Base-by-base conservation (phyloP, 2,888 invertebrate species). In the Bombylius discolor region DNA sequence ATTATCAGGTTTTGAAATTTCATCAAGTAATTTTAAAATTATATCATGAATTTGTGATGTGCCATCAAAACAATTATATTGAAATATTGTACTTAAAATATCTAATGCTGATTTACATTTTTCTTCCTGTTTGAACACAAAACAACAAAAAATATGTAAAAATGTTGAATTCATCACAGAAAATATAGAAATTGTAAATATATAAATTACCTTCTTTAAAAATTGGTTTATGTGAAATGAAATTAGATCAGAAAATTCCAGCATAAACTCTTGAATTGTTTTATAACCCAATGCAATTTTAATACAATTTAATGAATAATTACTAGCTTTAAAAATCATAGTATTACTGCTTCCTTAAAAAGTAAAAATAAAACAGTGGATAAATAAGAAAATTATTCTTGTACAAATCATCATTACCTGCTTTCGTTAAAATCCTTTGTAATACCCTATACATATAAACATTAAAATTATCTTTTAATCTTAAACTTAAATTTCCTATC, bases 81-180 rank as follows among this genome's bases (percentile, higher is more conserved):
- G 81, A 76, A 89, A 79, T 5, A 89, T 82, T 36, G 87, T 83
- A 0, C 80, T 77, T 11, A 90, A 72, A 50, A 89, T 87, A 64
- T 85, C 81, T 42, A 89, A 75, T 13, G 86, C 85, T 1, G 81
- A 80, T 55, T 81, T 76, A 64, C 82, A 82, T 62, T 80, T 74
- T 67, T 81, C 79, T 1, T 78, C 70, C 78, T 78, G 34, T 23
- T 50, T 39, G 55, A 47, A 52, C 31, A 53, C 5, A 4, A 39
- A n/a, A 42, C n/a, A n/a, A n/a, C n/a, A 39, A 23, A 23, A 23
- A 23, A 3, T 23, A 23, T 23, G 23, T 23, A 23, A 3, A 23
- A 23, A 23, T 23, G 23, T 23, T 23, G 23, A 23, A 1, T 1
- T 23, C 23, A 3, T 23, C 23, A 23, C 23, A 23, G 23, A 7